These are phyloP conservation scores for Actinostola sp. DNA, from an alignment of 92 coral and sea anemone species.

Conservation along the genomic window DNA sequence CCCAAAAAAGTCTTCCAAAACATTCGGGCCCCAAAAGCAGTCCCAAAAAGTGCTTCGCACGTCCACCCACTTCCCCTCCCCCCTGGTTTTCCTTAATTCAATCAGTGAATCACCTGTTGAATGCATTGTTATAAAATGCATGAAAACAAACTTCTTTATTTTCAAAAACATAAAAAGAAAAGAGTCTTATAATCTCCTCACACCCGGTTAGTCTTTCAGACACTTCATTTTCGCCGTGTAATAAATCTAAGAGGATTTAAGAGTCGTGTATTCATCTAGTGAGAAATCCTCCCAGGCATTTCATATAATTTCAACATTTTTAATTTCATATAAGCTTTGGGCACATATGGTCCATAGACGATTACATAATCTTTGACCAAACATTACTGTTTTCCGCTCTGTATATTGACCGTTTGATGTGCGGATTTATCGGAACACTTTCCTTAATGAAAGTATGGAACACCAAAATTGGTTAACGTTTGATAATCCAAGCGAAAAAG, in stretches of 20 bases:
- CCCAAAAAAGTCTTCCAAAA: no score
- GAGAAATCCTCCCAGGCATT: background rate
- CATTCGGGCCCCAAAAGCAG: no score
- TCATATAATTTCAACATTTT: no score
- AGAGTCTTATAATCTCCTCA: background rate
- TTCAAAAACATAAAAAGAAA: conserved; percentile 5
- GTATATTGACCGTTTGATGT: background rate
- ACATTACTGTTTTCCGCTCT: no score
- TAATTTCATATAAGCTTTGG: no score
- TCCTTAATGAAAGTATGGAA: background rate
- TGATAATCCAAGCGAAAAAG: background rate
- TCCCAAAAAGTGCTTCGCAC: no score
- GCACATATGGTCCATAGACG: background rate
- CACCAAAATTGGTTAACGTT: conserved; percentile 2
- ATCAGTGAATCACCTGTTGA: conserved; percentile 23
- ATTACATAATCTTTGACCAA: background rate
- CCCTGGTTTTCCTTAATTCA: no score
- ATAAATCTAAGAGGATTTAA: background rate
- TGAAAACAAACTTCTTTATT: background rate
- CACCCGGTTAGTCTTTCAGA: conserved; percentile 1
- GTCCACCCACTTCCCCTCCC: no score
- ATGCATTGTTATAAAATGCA: background rate
- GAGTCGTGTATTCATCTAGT: background rate
- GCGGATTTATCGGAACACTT: conserved; percentile 5
- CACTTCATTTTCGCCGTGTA: conserved; percentile 14